Evolutionary conservation across 2,888 invertebrate species (phyloP), one percentile per base, ranked within the genome.

Genomic region (Tetragnatha montana): DNA sequence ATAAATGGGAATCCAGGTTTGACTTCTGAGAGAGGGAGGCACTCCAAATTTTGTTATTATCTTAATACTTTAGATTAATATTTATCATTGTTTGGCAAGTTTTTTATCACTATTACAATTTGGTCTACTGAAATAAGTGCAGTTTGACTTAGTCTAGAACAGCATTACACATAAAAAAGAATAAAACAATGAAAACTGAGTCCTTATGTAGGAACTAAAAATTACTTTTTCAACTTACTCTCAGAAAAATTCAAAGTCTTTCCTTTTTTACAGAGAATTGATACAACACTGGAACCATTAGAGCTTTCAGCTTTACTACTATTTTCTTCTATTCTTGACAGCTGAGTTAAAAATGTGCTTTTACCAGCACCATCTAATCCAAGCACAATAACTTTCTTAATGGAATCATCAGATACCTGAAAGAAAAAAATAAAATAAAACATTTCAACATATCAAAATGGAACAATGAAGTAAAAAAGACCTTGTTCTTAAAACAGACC

Each of bases 281-380:
- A 91, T 76, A 92, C 90, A 79, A 92, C 91, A 78, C 91, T 92
- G 88, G 92, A 92, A 7, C 92, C 92, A 75, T 92, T 91, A 17
- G 92, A 92, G 21, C 91, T 92, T 76, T 87, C 85, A n/a, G 89
- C 79, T 6, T 81, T 71, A 12, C n/a, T 51, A 12, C 49, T 21
- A 17, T 78, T 87, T 17, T 83, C 79, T 79, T 91, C 91, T 49
- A 91, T 75, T 78, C 81, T 91, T 17, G 92, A 89, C 21, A 92
- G 88, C 21, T 91, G 87, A 12, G 91, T 87, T 22, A 92, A 83
- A 75, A 92, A 90, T 70, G 91, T 92, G 75, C 92, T 92, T 88
- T 92, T 92, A 35, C 92, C 92, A 19, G 91, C 89, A 60, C 91
- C 91, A 86, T 91, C 91, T n/a, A 92, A 60, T 47, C 92, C 92